Evolutionary conservation across 2,797 vertebrate genomes (phyloP).

Genomic region (Phaenicophaeus curvirostris): DNA sequence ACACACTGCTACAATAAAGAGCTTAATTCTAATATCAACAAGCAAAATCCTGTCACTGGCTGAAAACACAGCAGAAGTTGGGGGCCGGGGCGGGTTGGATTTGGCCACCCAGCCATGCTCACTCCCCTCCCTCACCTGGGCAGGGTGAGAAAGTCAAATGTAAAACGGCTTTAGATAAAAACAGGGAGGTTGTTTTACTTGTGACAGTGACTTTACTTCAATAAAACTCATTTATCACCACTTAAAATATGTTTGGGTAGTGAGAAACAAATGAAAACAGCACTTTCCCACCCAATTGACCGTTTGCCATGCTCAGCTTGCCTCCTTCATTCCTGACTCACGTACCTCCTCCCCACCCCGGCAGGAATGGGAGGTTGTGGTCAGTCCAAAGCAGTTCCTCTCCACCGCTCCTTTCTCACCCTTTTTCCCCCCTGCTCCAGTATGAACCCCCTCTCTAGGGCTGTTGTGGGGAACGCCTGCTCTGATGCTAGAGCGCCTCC

Average conservation of each 20-base stretch:
- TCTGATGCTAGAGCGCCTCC: not conserved
- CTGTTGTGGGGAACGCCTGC: accelerated
- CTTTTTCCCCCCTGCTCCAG: too few relatives aligned
- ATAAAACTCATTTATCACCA: not conserved
- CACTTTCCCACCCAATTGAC: accelerated
- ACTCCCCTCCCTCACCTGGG: accelerated
- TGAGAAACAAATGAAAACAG: not conserved
- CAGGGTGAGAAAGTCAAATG: not conserved
- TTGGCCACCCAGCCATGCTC: not conserved
- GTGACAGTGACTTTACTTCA: not conserved
- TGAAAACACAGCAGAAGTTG: not conserved
- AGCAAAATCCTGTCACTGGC: not conserved
- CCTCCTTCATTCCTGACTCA: accelerated
- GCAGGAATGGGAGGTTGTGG: not conserved
- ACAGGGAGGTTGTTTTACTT: not conserved
- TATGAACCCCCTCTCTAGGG: not conserved
- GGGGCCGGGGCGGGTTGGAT: not conserved
- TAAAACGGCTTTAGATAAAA: not conserved
- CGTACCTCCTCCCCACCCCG: too few relatives aligned
- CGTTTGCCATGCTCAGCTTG: not conserved
- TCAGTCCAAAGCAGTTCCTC: too few relatives aligned
- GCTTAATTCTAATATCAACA: not conserved
- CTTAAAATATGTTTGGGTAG: not conserved
- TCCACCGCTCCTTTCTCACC: too few relatives aligned
- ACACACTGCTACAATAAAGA: not conserved